Evolutionary conservation across 1,140 invertebrate species (phyloP).

Genomic region (Ceratina japonica): DNA sequence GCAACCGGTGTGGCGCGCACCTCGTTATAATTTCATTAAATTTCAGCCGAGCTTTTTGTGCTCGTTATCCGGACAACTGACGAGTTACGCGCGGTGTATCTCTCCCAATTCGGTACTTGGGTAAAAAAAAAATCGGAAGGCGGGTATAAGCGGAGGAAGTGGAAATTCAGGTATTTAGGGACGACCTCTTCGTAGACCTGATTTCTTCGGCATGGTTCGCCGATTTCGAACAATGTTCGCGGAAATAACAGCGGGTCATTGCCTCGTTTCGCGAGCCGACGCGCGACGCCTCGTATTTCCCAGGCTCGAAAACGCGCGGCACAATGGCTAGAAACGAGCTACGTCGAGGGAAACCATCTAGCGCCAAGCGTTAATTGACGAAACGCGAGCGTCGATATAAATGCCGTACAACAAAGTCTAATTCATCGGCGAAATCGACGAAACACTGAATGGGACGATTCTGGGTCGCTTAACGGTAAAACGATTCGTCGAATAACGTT

Average conservation of each 20-base stretch:
- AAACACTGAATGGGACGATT: not conserved
- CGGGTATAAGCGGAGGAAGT: not conserved
- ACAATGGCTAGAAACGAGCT: not conserved
- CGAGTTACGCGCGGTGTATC: not conserved
- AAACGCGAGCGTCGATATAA: too few species aligned
- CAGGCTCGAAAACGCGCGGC: constrained; percentile 2
- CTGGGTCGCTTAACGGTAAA: constrained; percentile 20
- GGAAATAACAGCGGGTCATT: constrained; percentile 19
- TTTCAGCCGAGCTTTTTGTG: not conserved
- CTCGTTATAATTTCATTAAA: constrained; percentile 25
- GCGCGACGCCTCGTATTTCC: constrained; percentile 11
- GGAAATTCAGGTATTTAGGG: constrained; percentile 5
- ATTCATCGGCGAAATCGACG: not conserved
- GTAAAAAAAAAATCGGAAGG: not conserved
- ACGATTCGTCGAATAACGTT: not conserved
- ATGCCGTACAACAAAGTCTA: not conserved
- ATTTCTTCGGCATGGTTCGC: constrained; percentile 1
- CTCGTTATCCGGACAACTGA: not conserved
- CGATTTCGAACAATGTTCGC: constrained; percentile 18
- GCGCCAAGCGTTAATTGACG: too few species aligned
- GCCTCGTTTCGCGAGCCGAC: not conserved
- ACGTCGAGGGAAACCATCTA: not conserved
- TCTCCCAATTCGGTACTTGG: not conserved
- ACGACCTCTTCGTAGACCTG: not conserved
- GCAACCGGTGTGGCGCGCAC: not conserved